These are phyloP conservation scores for Piscicola geometra DNA, from an alignment of 2,888 invertebrate species.

Conservation along the genomic window DNA sequence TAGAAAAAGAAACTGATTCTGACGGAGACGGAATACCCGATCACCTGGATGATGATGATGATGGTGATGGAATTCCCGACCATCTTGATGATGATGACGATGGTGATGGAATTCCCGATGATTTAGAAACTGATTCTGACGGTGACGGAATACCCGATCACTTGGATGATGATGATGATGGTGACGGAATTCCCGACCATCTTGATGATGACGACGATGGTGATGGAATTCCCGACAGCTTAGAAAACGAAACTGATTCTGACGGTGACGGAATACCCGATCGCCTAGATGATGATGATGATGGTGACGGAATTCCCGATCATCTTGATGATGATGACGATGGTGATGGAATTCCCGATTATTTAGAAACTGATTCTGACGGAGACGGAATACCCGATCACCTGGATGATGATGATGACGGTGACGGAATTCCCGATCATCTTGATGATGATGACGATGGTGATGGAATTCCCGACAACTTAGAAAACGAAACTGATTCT, in stretches of 20 bases:
- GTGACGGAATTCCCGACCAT: conserved; percentile 46
- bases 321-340: conserved; percentile 46
- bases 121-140: conserved; percentile 45
- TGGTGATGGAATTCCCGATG: conserved; percentile 47
- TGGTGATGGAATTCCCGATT: conserved; percentile 50
- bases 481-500: conserved; percentile 40
- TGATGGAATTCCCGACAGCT: conserved; percentile 50
- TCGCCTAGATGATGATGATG: conserved; percentile 45
- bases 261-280: conserved; percentile 47
- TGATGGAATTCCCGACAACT: conserved; percentile 44
- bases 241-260: conserved; percentile 43
- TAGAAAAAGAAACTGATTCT: conserved; percentile 42
- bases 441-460: conserved; percentile 42
- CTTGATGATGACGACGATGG: conserved; percentile 46
- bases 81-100: conserved; percentile 47
- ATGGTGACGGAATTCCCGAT: conserved; percentile 51
- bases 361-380: conserved; percentile 46
- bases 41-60: conserved; percentile 41
- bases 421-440: conserved; percentile 50
- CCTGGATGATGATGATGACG: conserved; percentile 47
- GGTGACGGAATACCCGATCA: conserved; percentile 47
- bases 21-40: conserved; percentile 45
- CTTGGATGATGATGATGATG: conserved; percentile 44
- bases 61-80: conserved; percentile 47
- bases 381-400: conserved; percentile 43